Percentiles rank a stretch among this genome's conserved stretches.
Evolutionary conservation across 2,113 vertebrate species (phyloP).

Genomic region (sheep (Ovis aries)): ARS-UI_Ramb_v3.0 NC_082741.1:331001-331500

Average conservation of each 20-base stretch:
- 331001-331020: neutral
- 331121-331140: neutral
- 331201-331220: neutral
- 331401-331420: neutral
- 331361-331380: neutral
- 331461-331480: neutral
- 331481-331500: rapidly evolving
- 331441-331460: neutral
- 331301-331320: neutral
- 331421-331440: neutral
- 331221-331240: neutral
- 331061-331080: neutral
- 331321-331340: rapidly evolving
- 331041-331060: neutral
- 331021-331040: neutral
- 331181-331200: neutral
- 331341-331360: neutral
- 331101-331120: rapidly evolving
- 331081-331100: rapidly evolving
- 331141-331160: neutral
- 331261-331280: neutral
- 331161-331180: neutral
- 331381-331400: rapidly evolving
- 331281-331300: neutral
- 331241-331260: neutral